Evolutionary conservation across 2,888 invertebrate species (phyloP).

Genomic region (Drosophila eohydei): DNA sequence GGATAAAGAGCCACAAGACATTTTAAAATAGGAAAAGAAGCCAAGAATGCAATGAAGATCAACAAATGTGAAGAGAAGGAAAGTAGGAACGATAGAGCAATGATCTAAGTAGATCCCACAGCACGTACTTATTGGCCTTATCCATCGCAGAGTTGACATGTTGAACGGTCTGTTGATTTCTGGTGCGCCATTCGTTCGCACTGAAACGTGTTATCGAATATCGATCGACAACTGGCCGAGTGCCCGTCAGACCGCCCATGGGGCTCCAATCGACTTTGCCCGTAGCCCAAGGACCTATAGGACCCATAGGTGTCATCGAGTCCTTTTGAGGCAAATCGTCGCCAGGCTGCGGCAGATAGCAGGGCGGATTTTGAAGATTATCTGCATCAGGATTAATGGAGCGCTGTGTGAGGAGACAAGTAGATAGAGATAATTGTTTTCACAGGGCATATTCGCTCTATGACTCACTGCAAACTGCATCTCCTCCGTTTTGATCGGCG

Average conservation of each 20-base stretch:
- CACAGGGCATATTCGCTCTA: background rate
- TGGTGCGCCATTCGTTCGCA: conserved; percentile 89
- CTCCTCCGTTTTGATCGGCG: conserved; percentile 51
- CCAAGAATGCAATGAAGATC: background rate
- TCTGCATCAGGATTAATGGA: conserved; percentile 73
- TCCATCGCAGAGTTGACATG: conserved; percentile 85
- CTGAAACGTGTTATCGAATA: conserved; percentile 91
- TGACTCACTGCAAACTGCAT: conserved; percentile 61
- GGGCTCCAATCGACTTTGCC: conserved; percentile 91
- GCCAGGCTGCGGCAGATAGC: conserved; percentile 87
- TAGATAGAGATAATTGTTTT: no score
- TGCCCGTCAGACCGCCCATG: conserved; percentile 89
- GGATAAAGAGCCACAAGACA: background rate
- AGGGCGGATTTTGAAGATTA: conserved; percentile 83
- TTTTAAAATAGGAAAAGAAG: no score
- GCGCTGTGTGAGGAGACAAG: conserved; percentile 31
- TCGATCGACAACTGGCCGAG: conserved; percentile 90
- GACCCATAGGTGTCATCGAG: conserved; percentile 85
- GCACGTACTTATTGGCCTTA: conserved; percentile 86
- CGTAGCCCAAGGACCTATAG: conserved; percentile 89
- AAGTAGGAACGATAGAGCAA: background rate
- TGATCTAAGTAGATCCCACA: background rate
- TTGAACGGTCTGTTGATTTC: conserved; percentile 86
- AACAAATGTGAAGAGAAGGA: no score
- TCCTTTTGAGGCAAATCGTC: conserved; percentile 85